These are phyloP conservation scores for Cerceris rybyensis DNA, from an alignment of 2,888 invertebrate species.

Conservation along the genomic window DNA sequence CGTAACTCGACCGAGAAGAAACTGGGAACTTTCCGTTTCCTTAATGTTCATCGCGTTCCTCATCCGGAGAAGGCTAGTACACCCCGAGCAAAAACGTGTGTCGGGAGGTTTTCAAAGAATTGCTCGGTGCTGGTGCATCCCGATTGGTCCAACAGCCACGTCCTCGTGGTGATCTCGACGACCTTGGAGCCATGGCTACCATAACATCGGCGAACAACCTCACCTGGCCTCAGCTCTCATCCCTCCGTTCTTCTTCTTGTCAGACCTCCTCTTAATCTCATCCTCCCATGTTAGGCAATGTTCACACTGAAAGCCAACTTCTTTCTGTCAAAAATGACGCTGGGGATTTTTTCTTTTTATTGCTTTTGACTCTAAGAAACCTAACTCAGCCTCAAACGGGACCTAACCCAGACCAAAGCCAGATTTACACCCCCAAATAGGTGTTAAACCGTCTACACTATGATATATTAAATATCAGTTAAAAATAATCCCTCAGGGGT, in stretches of 20 bases:
- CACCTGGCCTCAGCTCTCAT: constrained; percentile 60
- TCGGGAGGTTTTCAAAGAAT: constrained; percentile 45
- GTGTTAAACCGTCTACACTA: too few species aligned
- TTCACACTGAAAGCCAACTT: constrained; percentile 42
- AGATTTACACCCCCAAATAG: too few species aligned
- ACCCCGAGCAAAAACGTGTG: constrained; percentile 41
- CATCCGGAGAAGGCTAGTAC: constrained; percentile 15
- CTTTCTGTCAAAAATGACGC: too few species aligned
- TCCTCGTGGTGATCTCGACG: constrained; percentile 73
- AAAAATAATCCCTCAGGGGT: too few species aligned
- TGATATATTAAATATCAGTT: too few species aligned
- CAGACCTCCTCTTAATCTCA: constrained; percentile 39
- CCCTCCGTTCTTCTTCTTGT: constrained; percentile 50
- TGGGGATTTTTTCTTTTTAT: too few species aligned
- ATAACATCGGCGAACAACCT: constrained; percentile 71
- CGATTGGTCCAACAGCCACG: constrained; percentile 63
- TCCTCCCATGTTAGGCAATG: constrained; percentile 47
- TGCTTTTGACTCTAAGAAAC: too few species aligned
- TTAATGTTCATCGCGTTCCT: constrained; percentile 25
- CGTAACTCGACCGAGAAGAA: constrained; percentile 48
- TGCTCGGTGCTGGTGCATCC: constrained; percentile 36
- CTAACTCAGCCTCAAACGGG: too few species aligned
- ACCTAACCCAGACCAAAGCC: too few species aligned
- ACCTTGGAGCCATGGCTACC: constrained; percentile 71
- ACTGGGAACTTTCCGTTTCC: constrained; percentile 24